Conservation (phyloP, 64 coral and sea anemone genomes). For the Montipora capricornis region DNA sequence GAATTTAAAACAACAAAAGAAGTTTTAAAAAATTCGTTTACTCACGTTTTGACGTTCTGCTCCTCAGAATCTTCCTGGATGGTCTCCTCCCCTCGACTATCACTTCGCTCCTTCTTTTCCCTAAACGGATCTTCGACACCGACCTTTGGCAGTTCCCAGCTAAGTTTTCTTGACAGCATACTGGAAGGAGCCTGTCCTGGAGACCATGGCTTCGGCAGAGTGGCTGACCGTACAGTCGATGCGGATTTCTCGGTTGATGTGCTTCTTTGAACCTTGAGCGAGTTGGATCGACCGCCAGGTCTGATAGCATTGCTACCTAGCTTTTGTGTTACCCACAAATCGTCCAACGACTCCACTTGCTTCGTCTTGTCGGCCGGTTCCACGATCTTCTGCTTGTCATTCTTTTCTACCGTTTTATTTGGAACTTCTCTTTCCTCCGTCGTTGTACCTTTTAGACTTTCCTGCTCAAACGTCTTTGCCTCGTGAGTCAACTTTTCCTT, state of each 20-base stretch:
- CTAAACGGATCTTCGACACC: background rate
- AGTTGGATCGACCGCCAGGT: conserved; percentile 34
- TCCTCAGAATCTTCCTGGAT: conserved; percentile 32
- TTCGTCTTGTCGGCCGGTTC: background rate
- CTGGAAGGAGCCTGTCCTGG: conserved; percentile 16
- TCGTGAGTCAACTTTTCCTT: background rate
- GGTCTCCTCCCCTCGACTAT: background rate
- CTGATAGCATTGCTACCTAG: conserved; percentile 6
- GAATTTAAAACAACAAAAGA: background rate
- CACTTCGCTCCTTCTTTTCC: background rate
- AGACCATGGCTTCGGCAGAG: conserved; percentile 72
- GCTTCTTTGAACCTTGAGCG: conserved; percentile 25
- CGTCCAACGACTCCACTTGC: background rate
- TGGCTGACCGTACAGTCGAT: conserved; percentile 32
- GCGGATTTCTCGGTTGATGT: background rate
- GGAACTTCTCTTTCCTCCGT: background rate
- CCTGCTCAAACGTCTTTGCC: background rate
- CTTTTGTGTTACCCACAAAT: conserved; percentile 1
- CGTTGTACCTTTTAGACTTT: background rate
- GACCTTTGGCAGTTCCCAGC: conserved; percentile 37
- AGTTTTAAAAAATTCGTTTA: background rate
- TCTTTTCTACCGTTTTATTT: background rate
- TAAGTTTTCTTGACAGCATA: conserved; percentile 51
- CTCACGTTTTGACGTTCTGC: conserved; percentile 3
- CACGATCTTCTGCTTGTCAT: background rate